Conservation (phyloP, 2,797 vertebrate species). For the Ctenosaura bakeri region DNA sequence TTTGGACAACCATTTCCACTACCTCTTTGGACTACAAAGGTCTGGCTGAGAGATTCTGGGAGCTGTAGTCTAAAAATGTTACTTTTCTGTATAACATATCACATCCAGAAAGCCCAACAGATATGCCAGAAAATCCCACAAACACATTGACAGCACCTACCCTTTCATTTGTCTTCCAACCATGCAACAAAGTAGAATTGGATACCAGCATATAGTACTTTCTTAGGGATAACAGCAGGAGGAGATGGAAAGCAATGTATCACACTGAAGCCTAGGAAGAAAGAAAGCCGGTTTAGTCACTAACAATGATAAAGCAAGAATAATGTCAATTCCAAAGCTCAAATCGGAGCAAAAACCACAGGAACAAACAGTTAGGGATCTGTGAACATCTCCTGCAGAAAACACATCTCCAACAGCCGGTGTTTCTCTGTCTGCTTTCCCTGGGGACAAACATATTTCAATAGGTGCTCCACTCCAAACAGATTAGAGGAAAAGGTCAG, state of each 20-base stretch:
- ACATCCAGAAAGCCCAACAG: not conserved
- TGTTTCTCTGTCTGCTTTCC: slow-evolving; percentile 39
- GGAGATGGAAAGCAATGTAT: not conserved
- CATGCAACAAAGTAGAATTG: slow-evolving; percentile 54
- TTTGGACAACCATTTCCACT: not conserved
- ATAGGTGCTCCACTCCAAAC: slow-evolving; percentile 58
- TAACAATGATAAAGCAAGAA: not conserved
- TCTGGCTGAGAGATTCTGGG: no score
- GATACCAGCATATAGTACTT: slow-evolving; percentile 57
- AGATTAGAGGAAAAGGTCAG: slow-evolving; percentile 76
- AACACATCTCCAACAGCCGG: slow-evolving; percentile 47
- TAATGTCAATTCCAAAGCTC: not conserved
- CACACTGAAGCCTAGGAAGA: not conserved
- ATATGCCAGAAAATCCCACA: not conserved
- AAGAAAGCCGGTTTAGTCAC: not conserved
- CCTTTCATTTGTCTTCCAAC: slow-evolving; percentile 73
- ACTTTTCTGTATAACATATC: no score
- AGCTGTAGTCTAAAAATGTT: no score
- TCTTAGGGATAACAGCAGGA: slow-evolving; percentile 7
- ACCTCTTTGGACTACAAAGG: not conserved
- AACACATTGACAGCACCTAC: slow-evolving; percentile 59
- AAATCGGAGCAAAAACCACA: slow-evolving; percentile 39
- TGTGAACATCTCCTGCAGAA: slow-evolving; percentile 43
- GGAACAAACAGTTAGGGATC: slow-evolving; percentile 23
- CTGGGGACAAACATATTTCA: slow-evolving; percentile 61